Evolutionary conservation across 2,113 vertebrate genomes (phyloP), one percentile per base, ranked within the genome.

Genomic region (Actenoides lindsayi): DNA sequence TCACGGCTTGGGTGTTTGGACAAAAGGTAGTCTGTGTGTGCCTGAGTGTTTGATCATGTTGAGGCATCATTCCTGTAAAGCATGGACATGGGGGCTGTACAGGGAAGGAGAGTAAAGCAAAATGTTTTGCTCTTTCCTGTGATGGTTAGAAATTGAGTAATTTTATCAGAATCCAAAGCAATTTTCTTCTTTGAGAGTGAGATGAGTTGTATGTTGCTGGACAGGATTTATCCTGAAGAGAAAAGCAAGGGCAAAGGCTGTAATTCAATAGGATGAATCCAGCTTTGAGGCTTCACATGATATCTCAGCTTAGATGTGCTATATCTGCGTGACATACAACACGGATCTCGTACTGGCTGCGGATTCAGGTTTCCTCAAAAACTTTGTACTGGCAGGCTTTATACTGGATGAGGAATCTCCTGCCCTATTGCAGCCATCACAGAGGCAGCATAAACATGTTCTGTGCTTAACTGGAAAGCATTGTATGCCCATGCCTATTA

Each of bases 231-330:
- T 82, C 60, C 83, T 87, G 91, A 93, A 93, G 95, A 97, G 69
- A 74, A 93, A 73, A 59, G 77, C 89, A 95, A 95, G 91, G 89
- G 83, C 93, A 92, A 89, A 93, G 81, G 57, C 83, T 91, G 87
- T 75, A 75, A 96, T 89, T 81, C 60, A 71, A 94, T 90, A 92
- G 50, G 83, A 90, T 94, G 90, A 96, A 88, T 90, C 94, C 92
- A 94, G 78, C 92, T 93, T 92, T 90, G 94, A 92, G 92, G 46
- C 93, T 95, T 92, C 90, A 93, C 85, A 27, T 95, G 93, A 56
- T 95, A 82, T 68, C 82, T 93, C 18, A 13, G 92, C 90, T 95
- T 95, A 95, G 92, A 67, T 5, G 1, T 77, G 8, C 69, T 46
- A 5, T 30, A 80, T 89, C 83, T 10, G 0, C 77, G 75, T 89